Conservation (phyloP, 2,888 invertebrate species). For the Acrocera orbiculus region DNA sequence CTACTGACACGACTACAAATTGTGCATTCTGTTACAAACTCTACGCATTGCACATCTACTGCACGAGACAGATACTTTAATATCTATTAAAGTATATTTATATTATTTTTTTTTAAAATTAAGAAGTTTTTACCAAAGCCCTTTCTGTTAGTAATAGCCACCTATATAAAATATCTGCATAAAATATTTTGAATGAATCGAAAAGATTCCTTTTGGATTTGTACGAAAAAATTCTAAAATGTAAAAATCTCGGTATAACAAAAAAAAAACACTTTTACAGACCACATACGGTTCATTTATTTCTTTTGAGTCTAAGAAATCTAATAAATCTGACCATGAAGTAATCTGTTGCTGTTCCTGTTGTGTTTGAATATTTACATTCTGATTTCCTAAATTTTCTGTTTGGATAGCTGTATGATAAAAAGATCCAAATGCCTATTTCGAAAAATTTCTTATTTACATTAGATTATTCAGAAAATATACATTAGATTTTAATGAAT, state of each 20-base stretch:
- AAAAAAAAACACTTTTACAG: too few relatives aligned
- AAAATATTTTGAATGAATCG: conserved; percentile 69
- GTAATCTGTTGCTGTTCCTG: conserved; percentile 59
- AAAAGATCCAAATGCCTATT: conserved; percentile 65
- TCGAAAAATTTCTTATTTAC: too few relatives aligned
- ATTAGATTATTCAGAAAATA: too few relatives aligned
- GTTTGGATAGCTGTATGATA: conserved; percentile 68
- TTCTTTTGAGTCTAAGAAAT: too few relatives aligned
- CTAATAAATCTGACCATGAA: conserved; percentile 72
- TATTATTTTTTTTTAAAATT: neutral
- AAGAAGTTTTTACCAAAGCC: conserved; percentile 32
- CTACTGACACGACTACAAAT: conserved; percentile 48
- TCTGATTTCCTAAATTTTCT: conserved; percentile 51
- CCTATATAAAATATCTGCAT: conserved; percentile 74
- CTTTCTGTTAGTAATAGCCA: conserved; percentile 68
- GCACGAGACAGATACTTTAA: conserved; percentile 40
- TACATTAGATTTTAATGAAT: too few relatives aligned
- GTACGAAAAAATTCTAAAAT: conserved; percentile 17
- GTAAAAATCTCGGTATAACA: neutral
- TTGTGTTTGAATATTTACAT: conserved; percentile 48
- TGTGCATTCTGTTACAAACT: conserved; percentile 55
- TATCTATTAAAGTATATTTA: conserved; percentile 30
- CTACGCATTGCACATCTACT: conserved; percentile 42
- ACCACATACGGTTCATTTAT: too few relatives aligned
- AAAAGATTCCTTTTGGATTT: conserved; percentile 35